A percentile compares a stretch with the other conserved stretches of the same genome.
These are phyloP conservation scores for Aurelia coerulea DNA, from an alignment of 30 jellyfish, hydroid and myxozoan genomes.

Conservation along the genomic window DNA sequence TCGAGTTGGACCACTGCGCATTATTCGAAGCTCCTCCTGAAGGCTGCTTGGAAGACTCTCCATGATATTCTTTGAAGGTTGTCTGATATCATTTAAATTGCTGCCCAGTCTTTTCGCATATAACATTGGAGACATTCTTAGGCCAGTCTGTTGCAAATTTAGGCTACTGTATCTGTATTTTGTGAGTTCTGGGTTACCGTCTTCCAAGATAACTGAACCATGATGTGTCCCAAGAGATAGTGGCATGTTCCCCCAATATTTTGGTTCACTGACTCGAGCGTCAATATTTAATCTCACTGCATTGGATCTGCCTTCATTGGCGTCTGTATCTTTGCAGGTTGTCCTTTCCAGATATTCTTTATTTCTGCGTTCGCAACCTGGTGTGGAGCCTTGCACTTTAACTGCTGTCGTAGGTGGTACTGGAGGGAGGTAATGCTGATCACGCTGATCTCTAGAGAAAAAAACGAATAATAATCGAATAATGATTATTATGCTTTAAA, in stretches of 20 bases:
- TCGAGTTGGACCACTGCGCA: conserved; percentile 34
- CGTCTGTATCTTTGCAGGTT: not conserved
- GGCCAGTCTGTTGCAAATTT: no score
- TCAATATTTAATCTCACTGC: no score
- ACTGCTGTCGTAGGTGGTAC: conserved; percentile 1
- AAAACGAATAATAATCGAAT: not conserved
- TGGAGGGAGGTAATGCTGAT: conserved; percentile 41
- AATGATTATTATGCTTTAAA: no score
- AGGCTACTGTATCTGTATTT: not conserved
- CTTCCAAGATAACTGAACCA: no score
- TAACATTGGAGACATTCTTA: no score
- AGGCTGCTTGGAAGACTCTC: conserved; percentile 40
- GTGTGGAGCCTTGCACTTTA: not conserved
- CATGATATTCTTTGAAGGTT: conserved; percentile 31
- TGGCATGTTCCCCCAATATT: no score
- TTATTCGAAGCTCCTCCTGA: conserved; percentile 21
- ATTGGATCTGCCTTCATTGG: no score
- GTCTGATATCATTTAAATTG: not conserved
- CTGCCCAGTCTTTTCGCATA: not conserved
- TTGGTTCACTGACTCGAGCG: no score
- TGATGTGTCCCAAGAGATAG: no score
- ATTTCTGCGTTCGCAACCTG: not conserved
- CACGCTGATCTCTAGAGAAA: conserved; percentile 25
- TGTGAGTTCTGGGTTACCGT: not conserved
- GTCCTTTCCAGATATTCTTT: not conserved